Evolutionary conservation across 2,797 vertebrate genomes (phyloP), one percentile per base, ranked within the genome.

Genomic region (Ispidina lecontei): DNA sequence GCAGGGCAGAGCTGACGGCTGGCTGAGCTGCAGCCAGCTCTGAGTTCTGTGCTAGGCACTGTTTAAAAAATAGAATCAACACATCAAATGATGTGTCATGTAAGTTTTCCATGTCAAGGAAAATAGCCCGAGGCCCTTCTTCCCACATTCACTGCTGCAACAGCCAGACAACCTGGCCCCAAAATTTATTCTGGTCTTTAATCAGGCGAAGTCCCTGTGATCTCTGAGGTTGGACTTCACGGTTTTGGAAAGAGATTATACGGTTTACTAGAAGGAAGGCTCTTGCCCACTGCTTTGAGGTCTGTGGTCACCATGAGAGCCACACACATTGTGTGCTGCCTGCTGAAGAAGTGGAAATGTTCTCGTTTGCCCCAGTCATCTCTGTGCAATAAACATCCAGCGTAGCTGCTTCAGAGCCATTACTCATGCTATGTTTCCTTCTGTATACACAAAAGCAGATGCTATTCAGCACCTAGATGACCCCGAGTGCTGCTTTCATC

Each of bases 41-140:
- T 7, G 18, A 14, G 41, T 58, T 37, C 88, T 91, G 54, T 56
- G 78, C 44, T 49, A 80, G 72, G 75, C 71, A 90, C 4, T 87
- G 90, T 80, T 95, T 91, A 28, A 87, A 94, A 91, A 96, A 94
- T 52, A 91, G 78, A 94, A 89, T 91, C 94, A 93, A 90, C 95
- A 89, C 93, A 95, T 94, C 94, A 95, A 94, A 87, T 76, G 76
- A 87, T 83, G 65, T 95, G 94, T 94, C 91, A 80, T 72, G 78
- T 88, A 94, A 95, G 81, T 96, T 90, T 95, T 84, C 86, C 65
- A 18, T 87, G 94, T 96, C 95, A 94, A 87, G 91, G 78, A 91
- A 94, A 96, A 96, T 72, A 95, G 93, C 93, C 91, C 1, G 28
- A 87, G 91, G 91, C 90, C 67, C 17, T 94, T 85, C 84, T 89